Evolutionary conservation across 1,140 invertebrate genomes (phyloP).

Genomic region (Pinna nobilis): DNA sequence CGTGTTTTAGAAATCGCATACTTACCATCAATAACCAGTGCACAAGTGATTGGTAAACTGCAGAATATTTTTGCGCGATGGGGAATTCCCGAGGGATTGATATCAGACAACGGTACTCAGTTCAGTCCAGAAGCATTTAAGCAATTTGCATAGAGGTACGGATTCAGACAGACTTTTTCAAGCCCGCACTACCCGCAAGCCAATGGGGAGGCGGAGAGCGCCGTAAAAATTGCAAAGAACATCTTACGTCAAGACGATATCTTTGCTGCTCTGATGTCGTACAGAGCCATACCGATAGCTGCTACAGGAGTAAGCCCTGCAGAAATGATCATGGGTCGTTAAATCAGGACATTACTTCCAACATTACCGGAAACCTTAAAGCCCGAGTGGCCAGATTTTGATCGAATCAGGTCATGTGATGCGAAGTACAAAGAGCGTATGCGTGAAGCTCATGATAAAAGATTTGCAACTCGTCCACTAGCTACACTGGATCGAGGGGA

Average conservation of each 20-base stretch:
- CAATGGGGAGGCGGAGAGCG: constrained; percentile 29
- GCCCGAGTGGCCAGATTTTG: constrained; percentile 18
- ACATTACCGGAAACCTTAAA: background rate
- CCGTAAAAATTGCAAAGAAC: constrained; percentile 27
- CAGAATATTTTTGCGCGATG: constrained; percentile 23
- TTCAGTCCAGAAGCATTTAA: constrained; percentile 7
- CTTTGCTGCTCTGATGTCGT: constrained; percentile 20
- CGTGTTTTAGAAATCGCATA: constrained; percentile 35
- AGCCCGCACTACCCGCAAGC: constrained; percentile 56
- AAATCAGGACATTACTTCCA: background rate
- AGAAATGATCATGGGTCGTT: constrained; percentile 27
- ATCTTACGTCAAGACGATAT: constrained; percentile 12
- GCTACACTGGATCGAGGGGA: background rate
- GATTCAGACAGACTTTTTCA: constrained; percentile 60
- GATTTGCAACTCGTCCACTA: background rate
- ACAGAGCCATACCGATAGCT: constrained; percentile 11
- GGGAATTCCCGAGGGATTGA: constrained; percentile 29
- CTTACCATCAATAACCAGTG: constrained; percentile 15
- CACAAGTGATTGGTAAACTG: constrained; percentile 19
- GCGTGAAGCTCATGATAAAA: background rate
- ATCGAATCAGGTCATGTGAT: background rate
- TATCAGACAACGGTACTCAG: constrained; percentile 31
- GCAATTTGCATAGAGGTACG: constrained; percentile 56
- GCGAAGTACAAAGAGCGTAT: background rate
- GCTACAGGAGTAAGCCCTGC: constrained; percentile 29